Evolutionary conservation across 64 coral and sea anemone species (phyloP).

Genomic region (Actinia tenebrosa): DNA sequence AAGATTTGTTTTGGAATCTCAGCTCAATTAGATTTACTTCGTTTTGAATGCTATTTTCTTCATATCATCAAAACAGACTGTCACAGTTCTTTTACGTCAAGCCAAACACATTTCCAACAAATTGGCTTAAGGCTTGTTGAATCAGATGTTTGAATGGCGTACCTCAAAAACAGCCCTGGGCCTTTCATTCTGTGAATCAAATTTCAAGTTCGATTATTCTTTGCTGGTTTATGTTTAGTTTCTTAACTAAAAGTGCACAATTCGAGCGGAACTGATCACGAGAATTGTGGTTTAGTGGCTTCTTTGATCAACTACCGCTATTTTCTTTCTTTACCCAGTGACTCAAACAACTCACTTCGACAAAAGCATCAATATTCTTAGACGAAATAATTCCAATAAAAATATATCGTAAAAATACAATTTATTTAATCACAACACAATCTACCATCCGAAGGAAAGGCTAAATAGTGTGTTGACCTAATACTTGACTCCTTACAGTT

Average conservation of each 20-base stretch:
- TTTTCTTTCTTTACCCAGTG: neutral
- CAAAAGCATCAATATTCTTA: neutral
- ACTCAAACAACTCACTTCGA: neutral
- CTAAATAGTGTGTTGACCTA: neutral
- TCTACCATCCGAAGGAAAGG: neutral
- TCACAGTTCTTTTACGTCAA: neutral
- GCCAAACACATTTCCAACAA: neutral
- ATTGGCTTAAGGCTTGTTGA: slow-evolving; percentile 6
- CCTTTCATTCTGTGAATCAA: neutral
- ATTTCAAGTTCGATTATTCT: neutral
- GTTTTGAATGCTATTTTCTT: slow-evolving; percentile 9
- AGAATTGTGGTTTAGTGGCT: slow-evolving; percentile 19
- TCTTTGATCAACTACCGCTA: slow-evolving; percentile 23
- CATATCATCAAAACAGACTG: neutral
- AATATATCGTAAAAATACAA: neutral
- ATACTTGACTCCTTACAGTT: neutral
- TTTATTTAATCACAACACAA: neutral
- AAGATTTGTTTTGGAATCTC: neutral
- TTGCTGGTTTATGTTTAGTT: slow-evolving; percentile 3
- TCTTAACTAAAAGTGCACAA: slow-evolving; percentile 37
- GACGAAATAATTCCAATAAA: neutral
- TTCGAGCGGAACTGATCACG: slow-evolving; percentile 19
- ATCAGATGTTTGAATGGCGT: neutral
- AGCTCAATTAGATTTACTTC: neutral
- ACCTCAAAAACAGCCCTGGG: neutral